Evolutionary conservation across 2,888 invertebrate species (phyloP), one percentile per base, ranked within the genome.

Genomic region (Netelia inedita): DNA sequence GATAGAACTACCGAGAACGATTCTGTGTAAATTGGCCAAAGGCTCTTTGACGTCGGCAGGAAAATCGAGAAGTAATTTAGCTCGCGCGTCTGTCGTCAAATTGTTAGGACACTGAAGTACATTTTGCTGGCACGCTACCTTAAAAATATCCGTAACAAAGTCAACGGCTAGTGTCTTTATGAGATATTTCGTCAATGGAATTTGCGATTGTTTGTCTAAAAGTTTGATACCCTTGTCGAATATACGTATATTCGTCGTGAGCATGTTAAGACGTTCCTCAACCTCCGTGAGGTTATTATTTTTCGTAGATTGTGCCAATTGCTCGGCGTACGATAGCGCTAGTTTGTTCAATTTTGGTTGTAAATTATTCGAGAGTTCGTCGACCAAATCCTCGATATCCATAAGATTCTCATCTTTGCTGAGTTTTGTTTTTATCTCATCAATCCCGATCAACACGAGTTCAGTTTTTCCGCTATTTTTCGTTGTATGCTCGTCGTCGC

Each of bases 151-250:
- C 82, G 96, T 97, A 16, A 96, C 95, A 80, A 98, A 95, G 91
- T 99, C 98, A 41, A 97, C 95, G 65, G 98, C 97, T 65, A 98
- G 94, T 0, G 98, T 96, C 94, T 98, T 98, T 43, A 98, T 94
- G 61, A 99, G 94, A 94, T 98, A 98, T 93, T 98, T 98, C 0
- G 95, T 95, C 87, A 98, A 94, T 84, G 96, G 96, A 0, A 94
- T 86, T 93, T 98, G 97, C 28, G 95, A 94, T 83, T 95, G 96
- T 66, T 94, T 91, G 0, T 96, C 94, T 16, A 97, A 94, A 14
- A 95, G 91, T 91, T 95, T 97, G 2, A 97, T 94, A 0, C 98
- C 98, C 92, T 97, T 97, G 88, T 97, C 97, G 93, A 97, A 98
- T 50, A 97, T 94, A 88, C 97, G 95, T 46, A 98, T 95, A 90